Evolutionary conservation across 2,797 vertebrate genomes (phyloP), one percentile per base, ranked within the genome.

Genomic region (Anabas testudineus): DNA sequence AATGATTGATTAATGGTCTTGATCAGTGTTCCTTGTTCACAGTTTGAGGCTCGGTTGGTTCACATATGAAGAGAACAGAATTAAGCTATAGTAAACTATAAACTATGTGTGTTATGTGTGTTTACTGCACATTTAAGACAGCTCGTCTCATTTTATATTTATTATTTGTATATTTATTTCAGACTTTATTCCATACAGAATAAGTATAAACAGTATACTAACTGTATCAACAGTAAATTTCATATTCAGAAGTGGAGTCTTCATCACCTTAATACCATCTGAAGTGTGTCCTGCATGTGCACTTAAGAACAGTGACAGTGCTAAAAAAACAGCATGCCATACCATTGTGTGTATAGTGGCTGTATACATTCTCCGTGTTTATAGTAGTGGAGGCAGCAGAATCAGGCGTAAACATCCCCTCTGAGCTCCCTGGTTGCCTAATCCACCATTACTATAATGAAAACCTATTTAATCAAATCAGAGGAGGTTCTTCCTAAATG

Each of bases 381-480:
- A 24, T 19, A 42, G 58, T 22, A 68, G 42, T 12, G 6, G 34
- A 72, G 74, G 71, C 61, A 71, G 52, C 74, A 63, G 48, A 71
- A 74, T 9, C 58, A 24, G 72, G 58, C 49, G 70, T 67, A 80
- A 77, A 85, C 74, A 81, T 78, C 66, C 63, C 47, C 61, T 71
- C 76, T 82, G 70, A 87, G 80, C 80, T 67, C 73, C 42, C 61
- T 19, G 5, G 34, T 73, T 76, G 73, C 73, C 87, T 87, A 89
- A 91, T 89, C 90, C 83, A 78, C 88, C 90, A 94, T 94, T 93
- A 94, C 76, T 78, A 80, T 91, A 93, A 93, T 94, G 90, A 94
- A 93, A 94, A 78, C 76, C 78, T 88, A 88, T 90, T 71, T 92
- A 92, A 92, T 91, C 78, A 71, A 94, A 92, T 93, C 85, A 91